Evolutionary conservation across 2,797 vertebrate species (phyloP), one percentile per base, ranked within the genome.

Genomic region (Pangasius sanitwongsei): DNA sequence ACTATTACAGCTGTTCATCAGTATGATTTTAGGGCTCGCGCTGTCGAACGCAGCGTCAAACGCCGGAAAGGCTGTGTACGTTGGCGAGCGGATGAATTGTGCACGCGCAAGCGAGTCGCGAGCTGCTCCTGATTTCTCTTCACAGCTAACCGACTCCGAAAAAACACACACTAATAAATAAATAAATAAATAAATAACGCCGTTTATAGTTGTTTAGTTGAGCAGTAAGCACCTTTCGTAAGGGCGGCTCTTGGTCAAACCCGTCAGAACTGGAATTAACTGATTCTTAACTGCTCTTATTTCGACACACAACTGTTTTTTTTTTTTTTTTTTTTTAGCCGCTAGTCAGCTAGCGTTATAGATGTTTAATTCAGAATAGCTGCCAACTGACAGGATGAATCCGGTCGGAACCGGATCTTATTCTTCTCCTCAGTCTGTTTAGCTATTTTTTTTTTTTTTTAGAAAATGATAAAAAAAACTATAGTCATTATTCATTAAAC

Each of bases 371-470:
- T 67, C 44, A 6, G 69, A 28, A 77, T 31, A n/a, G 63, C 65
- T 77, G 41, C 37, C 28, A 63, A 86, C 69, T 84, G 89, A 78
- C 89, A 87, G 89, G 82, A 77, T 85, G 82, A 80, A 94, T 90
- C 93, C 91, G 91, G 93, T 92, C 92, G 82, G 90, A 93, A 91
- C 93, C 89, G 92, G 92, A 88, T 86, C 57, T 80, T 50, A 67
- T 57, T 87, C 78, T n/a, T 85, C 48, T n/a, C n/a, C 48, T 31
- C 37, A 53, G 12, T 50, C 81, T 34, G 67, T 37, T 59, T 86
- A 44, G 70, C 83, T 88, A 34, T n/a, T n/a, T n/a, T n/a, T n/a
- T 9, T 53, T 12, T 44, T 41, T 5, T 41, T 41, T 41, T 0
- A 28, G 44, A 28, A 23, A 12, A 81, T 1, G 28, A 44, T 0